Conservation (phyloP, 2,797 vertebrate species). For the Centropyge bicolor region DNA sequence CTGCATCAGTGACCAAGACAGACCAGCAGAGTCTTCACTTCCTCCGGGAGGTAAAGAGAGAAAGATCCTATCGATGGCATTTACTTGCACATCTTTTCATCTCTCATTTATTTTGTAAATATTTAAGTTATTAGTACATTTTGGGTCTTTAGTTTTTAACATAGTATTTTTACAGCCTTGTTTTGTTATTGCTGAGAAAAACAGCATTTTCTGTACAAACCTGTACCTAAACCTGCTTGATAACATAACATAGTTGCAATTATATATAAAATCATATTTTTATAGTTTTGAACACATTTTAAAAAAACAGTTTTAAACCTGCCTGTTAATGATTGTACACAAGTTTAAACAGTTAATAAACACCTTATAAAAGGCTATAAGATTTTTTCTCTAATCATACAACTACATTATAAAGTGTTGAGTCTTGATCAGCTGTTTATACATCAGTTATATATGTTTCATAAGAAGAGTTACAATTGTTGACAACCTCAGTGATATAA, state of each 20-base stretch:
- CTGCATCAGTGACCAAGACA: no score
- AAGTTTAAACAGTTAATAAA: background rate
- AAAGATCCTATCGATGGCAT: no score
- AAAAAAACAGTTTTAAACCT: background rate
- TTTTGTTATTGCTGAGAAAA: no score
- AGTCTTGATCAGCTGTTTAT: background rate
- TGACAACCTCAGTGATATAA: background rate
- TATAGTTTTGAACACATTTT: background rate
- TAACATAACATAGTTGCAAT: background rate
- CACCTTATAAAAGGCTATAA: background rate
- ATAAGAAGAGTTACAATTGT: background rate
- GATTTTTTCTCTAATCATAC: background rate
- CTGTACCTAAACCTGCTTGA: background rate
- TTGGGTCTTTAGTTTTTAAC: no score
- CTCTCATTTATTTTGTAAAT: no score
- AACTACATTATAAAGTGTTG: background rate
- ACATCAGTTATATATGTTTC: background rate
- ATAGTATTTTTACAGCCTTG: no score
- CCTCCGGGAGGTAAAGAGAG: no score
- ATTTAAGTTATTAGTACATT: no score
- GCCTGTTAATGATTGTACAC: background rate
- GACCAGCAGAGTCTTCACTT: no score
- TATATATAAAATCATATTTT: background rate
- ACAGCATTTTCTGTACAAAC: no score
- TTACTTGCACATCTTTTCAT: no score